phyloP scores from a whole-genome alignment of 2,888 invertebrate genomes.

The Epinotia bilunana region DNA sequence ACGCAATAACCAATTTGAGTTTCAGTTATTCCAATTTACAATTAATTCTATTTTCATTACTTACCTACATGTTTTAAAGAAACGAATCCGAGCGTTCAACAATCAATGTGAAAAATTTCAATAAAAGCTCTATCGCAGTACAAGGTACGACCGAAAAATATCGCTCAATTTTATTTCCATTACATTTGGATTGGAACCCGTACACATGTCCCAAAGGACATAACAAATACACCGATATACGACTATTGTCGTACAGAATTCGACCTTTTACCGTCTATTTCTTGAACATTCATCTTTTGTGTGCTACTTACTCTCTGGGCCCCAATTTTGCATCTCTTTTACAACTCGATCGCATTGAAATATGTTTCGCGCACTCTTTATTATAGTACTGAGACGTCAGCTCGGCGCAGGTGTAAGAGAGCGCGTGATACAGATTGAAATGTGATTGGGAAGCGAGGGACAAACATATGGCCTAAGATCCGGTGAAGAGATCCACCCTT shows the following conservation, averaged over 20 bases:
- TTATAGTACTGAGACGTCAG: background rate
- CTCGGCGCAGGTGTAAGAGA: background rate
- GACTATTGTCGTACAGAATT: slow-evolving; percentile 20
- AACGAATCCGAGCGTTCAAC: slow-evolving; percentile 3
- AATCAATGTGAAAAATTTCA: slow-evolving; percentile 2
- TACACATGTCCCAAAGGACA: slow-evolving; percentile 17
- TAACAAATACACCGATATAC: slow-evolving; percentile 27
- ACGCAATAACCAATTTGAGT: background rate
- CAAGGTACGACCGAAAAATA: background rate
- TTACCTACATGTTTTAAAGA: background rate
- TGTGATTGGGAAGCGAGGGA: background rate
- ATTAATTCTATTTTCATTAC: background rate
- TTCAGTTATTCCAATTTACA: background rate
- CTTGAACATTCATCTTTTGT: slow-evolving; percentile 33
- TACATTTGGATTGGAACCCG: slow-evolving; percentile 21
- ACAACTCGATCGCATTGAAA: background rate
- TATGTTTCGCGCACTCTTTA: background rate
- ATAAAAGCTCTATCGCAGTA: background rate
- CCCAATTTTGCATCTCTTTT: background rate
- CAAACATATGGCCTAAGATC: background rate
- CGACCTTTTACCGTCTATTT: slow-evolving; percentile 31
- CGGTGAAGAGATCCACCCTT: too few species aligned
- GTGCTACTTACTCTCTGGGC: slow-evolving; percentile 10
- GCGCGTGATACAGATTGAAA: background rate
- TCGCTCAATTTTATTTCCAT: slow-evolving; percentile 24